These are phyloP conservation scores for Cydia strobilella DNA, from an alignment of 1,140 invertebrate species.

Conservation along the genomic window DNA sequence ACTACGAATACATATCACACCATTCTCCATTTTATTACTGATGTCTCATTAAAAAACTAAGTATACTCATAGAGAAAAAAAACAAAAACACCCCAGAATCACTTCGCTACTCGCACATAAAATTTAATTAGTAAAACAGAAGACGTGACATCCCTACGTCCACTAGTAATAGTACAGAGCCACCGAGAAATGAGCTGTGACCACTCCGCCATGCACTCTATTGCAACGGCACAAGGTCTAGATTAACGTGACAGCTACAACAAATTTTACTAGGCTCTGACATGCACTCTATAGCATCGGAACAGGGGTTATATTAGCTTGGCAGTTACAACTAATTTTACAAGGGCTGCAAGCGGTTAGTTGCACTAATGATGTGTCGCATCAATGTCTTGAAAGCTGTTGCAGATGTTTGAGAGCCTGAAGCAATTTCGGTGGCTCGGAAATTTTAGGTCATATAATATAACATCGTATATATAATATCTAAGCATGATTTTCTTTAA, in stretches of 20 bases:
- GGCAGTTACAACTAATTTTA: not conserved
- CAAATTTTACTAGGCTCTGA: not conserved
- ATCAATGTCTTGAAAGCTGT: not conserved
- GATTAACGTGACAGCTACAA: not conserved
- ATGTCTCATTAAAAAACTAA: not conserved
- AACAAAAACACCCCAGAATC: not conserved
- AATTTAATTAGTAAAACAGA: slow-evolving; percentile 8
- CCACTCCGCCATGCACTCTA: not conserved
- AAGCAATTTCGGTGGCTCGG: not conserved
- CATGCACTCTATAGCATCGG: not conserved
- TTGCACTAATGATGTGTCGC: slow-evolving; percentile 10
- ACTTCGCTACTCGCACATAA: not conserved
- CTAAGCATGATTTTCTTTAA: too few species aligned
- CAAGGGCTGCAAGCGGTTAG: slow-evolving; percentile 17
- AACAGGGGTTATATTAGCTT: too few species aligned
- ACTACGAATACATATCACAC: not conserved
- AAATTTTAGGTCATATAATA: slow-evolving; percentile 3
- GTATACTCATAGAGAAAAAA: not conserved
- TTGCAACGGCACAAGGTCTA: too few species aligned
- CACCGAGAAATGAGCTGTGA: not conserved
- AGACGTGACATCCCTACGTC: slow-evolving; percentile 4
- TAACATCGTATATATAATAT: not conserved
- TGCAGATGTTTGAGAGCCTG: not conserved
- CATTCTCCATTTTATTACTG: not conserved
- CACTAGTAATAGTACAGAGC: not conserved